A percentile compares a stretch with the other conserved stretches of the same genome.
These are phyloP conservation scores for Volucella zonaria DNA, from an alignment of 2,888 invertebrate genomes.

Conservation along the genomic window DNA sequence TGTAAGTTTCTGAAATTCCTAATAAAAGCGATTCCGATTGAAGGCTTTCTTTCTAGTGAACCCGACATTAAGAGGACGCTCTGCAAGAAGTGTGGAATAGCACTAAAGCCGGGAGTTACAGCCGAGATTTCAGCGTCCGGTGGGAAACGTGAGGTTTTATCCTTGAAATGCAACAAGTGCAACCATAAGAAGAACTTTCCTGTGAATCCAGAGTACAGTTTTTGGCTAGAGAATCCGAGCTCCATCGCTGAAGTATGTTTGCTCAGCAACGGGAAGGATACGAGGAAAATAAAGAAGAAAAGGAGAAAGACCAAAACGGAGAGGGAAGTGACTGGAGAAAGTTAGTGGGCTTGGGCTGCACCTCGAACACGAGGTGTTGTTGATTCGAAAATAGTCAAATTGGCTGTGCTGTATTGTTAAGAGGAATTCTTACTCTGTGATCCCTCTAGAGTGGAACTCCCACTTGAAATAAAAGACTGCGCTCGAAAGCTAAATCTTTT, in stretches of 20 bases:
- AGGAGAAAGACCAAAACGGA: neutral
- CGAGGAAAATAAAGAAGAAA: neutral
- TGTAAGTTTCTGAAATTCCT: constrained; percentile 76
- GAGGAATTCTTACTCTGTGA: too few species aligned
- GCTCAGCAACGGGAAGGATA: neutral
- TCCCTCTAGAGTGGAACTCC: too few species aligned
- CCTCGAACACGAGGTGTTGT: too few species aligned
- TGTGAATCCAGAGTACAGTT: constrained; percentile 77
- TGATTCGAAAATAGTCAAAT: too few species aligned
- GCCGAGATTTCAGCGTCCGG: constrained; percentile 75
- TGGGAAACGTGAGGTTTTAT: constrained; percentile 61
- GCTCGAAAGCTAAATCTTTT: too few species aligned
- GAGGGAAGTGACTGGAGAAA: neutral
- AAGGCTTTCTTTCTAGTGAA: constrained; percentile 76
- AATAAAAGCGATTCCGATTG: neutral
- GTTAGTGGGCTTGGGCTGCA: too few species aligned
- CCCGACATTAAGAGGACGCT: constrained; percentile 80
- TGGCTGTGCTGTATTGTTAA: too few species aligned
- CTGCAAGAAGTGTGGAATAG: constrained; percentile 80
- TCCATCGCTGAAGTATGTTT: constrained; percentile 76
- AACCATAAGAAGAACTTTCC: constrained; percentile 76
- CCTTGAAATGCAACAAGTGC: constrained; percentile 78
- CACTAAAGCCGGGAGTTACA: constrained; percentile 79
- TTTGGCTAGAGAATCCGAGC: constrained; percentile 80
- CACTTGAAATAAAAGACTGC: too few species aligned